These are phyloP conservation scores for Agapostemon virescens DNA, from an alignment of 2,888 invertebrate species.

Conservation along the genomic window DNA sequence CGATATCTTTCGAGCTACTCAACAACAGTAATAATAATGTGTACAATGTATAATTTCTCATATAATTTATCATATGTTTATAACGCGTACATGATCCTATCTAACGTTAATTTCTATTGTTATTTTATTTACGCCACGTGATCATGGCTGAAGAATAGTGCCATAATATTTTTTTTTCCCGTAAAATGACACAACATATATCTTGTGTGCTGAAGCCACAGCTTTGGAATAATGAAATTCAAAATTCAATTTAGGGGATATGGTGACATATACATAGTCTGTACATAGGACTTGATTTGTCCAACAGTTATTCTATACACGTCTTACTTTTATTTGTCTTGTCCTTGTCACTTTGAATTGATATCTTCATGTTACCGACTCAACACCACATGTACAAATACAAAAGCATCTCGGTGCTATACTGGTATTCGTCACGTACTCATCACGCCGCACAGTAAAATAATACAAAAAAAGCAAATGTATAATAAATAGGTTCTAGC, in stretches of 20 bases:
- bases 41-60: constrained; percentile 53
- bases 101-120: constrained; percentile 46
- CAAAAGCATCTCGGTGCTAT: constrained; percentile 30
- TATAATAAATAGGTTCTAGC: constrained; percentile 37
- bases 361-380: constrained; percentile 1
- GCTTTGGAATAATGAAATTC: constrained; percentile 17
- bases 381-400: constrained; percentile 22
- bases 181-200: constrained; percentile 17
- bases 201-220: constrained; percentile 5
- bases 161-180: constrained; percentile 39
- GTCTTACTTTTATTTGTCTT: constrained; percentile 28
- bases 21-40: constrained; percentile 61
- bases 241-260: constrained; percentile 24
- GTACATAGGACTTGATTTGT: constrained; percentile 32
- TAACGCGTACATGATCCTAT: constrained; percentile 46
- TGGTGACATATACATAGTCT: constrained; percentile 25
- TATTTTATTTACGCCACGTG: constrained; percentile 33
- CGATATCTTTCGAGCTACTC: constrained; percentile 51
- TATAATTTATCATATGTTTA: constrained; percentile 49
- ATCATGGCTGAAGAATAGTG: constrained; percentile 26
- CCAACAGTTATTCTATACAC: constrained; percentile 49
- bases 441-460: constrained; percentile 26
- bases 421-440: constrained; percentile 21
- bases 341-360: constrained; percentile 5
- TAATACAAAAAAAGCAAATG: constrained; percentile 53